These are phyloP conservation scores for Hylia prasina DNA, from an alignment of 2,113 vertebrate genomes.

Conservation along the genomic window DNA sequence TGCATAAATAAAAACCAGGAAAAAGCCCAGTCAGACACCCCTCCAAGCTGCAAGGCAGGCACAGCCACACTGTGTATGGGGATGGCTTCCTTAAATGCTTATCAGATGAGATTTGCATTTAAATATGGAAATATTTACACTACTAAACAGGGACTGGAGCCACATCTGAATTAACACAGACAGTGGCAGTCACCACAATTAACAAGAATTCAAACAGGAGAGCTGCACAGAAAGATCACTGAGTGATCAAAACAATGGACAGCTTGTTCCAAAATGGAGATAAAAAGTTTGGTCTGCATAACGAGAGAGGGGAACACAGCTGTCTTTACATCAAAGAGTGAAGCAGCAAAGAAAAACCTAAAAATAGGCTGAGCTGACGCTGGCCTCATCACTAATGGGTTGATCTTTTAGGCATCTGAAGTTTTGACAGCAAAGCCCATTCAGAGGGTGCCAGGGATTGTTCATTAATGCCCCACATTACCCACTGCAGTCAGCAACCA, in stretches of 20 bases:
- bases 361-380: not conserved
- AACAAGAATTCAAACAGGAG: conserved; percentile 14
- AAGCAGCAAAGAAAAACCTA: not conserved
- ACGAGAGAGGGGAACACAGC: conserved; percentile 13
- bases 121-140: conserved; percentile 6
- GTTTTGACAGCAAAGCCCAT: conserved; percentile 29
- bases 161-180: not conserved
- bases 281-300: not conserved
- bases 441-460: conserved; percentile 12
- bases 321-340: conserved; percentile 43
- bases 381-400: not conserved
- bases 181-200: not conserved
- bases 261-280: conserved; percentile 31
- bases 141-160: not conserved
- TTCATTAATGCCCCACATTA: not conserved
- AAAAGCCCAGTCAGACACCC: not conserved
- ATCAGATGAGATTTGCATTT: not conserved
- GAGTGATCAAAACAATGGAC: conserved; percentile 6
- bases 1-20: not conserved
- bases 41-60: not conserved
- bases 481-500: not conserved
- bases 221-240: not conserved
- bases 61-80: not conserved
- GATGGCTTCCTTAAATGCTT: not conserved
- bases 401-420: conserved; percentile 18